Percentiles rank a stretch among this genome's conserved stretches.
Conservation (phyloP, 2,113 vertebrate genomes). For the Lanius collurio region DNA sequence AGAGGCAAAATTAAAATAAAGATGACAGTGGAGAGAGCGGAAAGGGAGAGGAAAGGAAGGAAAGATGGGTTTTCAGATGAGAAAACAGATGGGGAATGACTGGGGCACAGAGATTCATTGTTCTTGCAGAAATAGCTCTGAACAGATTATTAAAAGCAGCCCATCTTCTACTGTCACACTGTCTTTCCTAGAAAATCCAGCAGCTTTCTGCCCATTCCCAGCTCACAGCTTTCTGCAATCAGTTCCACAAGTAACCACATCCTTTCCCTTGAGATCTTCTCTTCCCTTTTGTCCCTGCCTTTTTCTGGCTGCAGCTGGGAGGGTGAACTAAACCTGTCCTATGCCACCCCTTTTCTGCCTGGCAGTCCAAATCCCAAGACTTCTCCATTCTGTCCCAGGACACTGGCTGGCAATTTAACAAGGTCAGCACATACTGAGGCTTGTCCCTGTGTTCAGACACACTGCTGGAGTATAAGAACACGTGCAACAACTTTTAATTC, state of each 20-base stretch:
- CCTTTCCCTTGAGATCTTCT: neutral
- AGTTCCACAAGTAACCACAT: constrained; percentile 1
- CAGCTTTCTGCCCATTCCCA: neutral
- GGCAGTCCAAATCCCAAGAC: neutral
- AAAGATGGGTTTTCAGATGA: constrained; percentile 35
- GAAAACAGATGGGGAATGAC: constrained; percentile 49
- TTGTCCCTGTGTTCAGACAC: neutral
- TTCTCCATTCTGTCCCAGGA: neutral
- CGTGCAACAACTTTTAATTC: neutral
- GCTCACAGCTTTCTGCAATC: neutral
- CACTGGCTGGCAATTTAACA: neutral
- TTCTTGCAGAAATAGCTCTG: constrained; percentile 40
- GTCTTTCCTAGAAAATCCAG: neutral
- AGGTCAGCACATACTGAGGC: neutral
- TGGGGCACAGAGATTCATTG: constrained; percentile 54
- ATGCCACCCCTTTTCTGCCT: neutral
- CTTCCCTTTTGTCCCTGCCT: neutral
- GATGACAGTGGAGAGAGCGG: neutral
- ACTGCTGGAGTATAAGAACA: neutral
- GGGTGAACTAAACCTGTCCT: neutral
- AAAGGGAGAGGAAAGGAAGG: constrained; percentile 13
- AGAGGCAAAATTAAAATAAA: neutral
- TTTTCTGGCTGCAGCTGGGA: neutral
- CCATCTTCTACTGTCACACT: constrained; percentile 1
- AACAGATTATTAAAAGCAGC: constrained; percentile 61